phyloP scores from a whole-genome alignment of 2,113 vertebrate species.

The Passer montanus region DNA sequence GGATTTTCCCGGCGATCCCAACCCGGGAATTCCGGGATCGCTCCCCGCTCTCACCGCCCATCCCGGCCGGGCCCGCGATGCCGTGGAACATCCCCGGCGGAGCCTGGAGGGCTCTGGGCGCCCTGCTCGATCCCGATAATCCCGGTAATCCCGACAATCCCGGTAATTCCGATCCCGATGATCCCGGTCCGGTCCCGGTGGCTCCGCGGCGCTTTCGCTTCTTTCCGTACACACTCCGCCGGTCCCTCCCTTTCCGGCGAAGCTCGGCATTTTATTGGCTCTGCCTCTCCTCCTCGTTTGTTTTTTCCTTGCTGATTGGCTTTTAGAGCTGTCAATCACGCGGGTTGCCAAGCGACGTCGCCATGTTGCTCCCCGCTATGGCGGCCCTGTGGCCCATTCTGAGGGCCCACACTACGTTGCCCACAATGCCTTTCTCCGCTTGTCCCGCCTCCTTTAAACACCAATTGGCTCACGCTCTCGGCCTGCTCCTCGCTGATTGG shows the following conservation, averaged over 20 bases:
- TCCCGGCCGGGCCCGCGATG: not conserved
- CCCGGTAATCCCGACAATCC: not conserved
- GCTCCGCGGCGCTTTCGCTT: not conserved
- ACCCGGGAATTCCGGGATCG: too few relatives aligned
- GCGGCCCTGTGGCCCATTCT: too few relatives aligned
- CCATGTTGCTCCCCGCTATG: fast-evolving
- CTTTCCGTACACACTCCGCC: fast-evolving
- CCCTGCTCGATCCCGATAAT: not conserved
- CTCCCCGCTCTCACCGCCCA: not conserved
- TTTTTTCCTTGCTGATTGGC: fast-evolving
- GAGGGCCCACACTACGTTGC: not conserved
- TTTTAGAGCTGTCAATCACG: fast-evolving
- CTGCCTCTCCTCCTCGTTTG: fast-evolving
- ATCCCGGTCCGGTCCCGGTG: fast-evolving
- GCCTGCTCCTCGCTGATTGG: not conserved
- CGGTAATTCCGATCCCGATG: too few relatives aligned
- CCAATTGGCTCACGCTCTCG: not conserved
- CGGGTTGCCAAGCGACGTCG: fast-evolving
- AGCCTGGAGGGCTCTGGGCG: not conserved
- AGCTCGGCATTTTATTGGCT: fast-evolving
- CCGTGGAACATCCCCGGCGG: not conserved
- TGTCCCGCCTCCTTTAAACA: not conserved
- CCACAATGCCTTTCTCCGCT: not conserved
- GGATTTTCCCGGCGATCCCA: too few relatives aligned
- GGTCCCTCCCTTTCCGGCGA: fast-evolving